These are phyloP conservation scores for Arremon brunneinucha DNA, from an alignment of 2,797 vertebrate species.

Conservation along the genomic window DNA sequence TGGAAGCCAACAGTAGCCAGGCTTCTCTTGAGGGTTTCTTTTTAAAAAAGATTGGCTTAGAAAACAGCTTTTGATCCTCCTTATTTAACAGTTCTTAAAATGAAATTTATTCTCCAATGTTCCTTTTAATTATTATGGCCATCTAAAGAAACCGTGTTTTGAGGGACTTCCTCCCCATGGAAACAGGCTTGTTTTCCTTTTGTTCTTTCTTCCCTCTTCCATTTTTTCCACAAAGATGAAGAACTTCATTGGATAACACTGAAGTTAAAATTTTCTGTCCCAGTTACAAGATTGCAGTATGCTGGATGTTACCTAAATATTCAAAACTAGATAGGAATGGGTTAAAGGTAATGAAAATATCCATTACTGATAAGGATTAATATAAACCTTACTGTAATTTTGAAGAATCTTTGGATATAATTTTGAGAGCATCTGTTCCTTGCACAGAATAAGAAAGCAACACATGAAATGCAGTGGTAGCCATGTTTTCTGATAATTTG, in stretches of 20 bases:
- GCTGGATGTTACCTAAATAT: neutral
- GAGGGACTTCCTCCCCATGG: accelerated
- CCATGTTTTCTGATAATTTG: neutral
- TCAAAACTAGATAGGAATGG: neutral
- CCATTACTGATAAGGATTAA: neutral
- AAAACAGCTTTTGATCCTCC: neutral
- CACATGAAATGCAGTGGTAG: neutral
- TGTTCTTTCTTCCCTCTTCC: neutral
- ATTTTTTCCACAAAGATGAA: neutral
- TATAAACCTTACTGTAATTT: neutral
- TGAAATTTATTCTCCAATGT: neutral
- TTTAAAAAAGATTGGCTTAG: neutral
- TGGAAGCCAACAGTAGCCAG: neutral
- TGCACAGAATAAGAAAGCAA: neutral
- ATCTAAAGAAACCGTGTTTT: neutral
- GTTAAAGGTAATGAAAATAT: neutral
- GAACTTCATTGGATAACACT: neutral
- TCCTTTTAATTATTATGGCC: neutral
- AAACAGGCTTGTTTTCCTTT: neutral
- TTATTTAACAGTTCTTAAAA: neutral
- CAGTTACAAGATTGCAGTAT: neutral
- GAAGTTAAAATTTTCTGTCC: neutral
- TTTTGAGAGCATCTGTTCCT: neutral
- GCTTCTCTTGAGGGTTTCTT: accelerated
- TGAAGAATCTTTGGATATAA: neutral